Evolutionary conservation across 2,888 invertebrate species (phyloP), one percentile per base, ranked within the genome.

Genomic region (Apodemia zela): DNA sequence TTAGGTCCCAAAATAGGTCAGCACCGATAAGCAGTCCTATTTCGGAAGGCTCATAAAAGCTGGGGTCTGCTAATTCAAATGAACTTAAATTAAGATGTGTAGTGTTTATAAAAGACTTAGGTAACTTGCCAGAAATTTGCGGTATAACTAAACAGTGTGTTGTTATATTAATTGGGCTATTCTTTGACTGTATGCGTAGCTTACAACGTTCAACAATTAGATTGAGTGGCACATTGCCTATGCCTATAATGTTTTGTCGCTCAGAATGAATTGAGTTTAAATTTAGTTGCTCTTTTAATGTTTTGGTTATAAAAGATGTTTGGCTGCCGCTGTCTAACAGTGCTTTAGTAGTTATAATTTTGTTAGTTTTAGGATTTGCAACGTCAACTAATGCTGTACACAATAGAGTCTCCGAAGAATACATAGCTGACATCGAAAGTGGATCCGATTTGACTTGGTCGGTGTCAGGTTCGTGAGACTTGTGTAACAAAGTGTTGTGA

Each of bases 61-160:
- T 29, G n/a, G 60, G 33, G 38, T 64, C 61, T 18, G 64, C 64
- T 18, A 64, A 49, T 42, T 61, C 21, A 58, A 64, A 18, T 1
- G 35, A 10, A 57, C 47, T 60, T 17, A 64, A 15, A 11, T 58
- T 58, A 18, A 64, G 33, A n/a, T 57, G 4, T 6, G 45, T 54
- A 35, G 29, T 35, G 18, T 60, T 13, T 13, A 61, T 61, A 3
- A 15, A 29, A 3, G 11, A 35, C 42, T 59, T 66, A 5, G 66
- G 66, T 45, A 66, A 61, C 15, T 64, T 54, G 11, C 64, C 66
- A 59, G 66, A 63, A 5, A 66, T 58, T 25, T 66, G 33, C 3
- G 60, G 59, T 25, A 66, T 35, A 5, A 66, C 66, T 25, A 49
- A 58, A 60, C 64, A 66, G 11, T 62, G 51, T 18, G 64, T 51